These are phyloP conservation scores for Apis cerana DNA, from an alignment of 1,140 invertebrate species.

Conservation along the genomic window DNA sequence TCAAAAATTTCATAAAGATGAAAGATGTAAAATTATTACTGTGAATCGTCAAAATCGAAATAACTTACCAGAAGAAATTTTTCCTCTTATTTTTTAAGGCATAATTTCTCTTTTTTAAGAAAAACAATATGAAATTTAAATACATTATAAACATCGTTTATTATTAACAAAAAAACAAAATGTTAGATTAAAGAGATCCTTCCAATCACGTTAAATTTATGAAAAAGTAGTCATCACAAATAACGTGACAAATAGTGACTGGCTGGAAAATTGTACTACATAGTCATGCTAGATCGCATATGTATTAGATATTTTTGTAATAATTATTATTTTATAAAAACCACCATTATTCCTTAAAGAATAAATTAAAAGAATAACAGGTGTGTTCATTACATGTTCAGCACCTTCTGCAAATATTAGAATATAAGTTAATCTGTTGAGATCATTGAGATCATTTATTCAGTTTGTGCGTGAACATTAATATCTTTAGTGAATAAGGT, in stretches of 20 bases:
- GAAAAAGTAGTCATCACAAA: slow-evolving; percentile 72
- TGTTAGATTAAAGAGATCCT: slow-evolving; percentile 68
- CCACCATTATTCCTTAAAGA: slow-evolving; percentile 68
- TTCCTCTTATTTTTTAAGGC: slow-evolving; percentile 39
- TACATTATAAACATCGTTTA: slow-evolving; percentile 76
- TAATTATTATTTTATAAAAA: slow-evolving; percentile 61
- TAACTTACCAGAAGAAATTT: slow-evolving; percentile 59
- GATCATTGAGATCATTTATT: slow-evolving; percentile 52
- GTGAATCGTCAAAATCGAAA: slow-evolving; percentile 64
- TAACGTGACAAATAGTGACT: slow-evolving; percentile 69
- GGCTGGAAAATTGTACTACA: slow-evolving; percentile 69
- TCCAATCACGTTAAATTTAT: slow-evolving; percentile 66
- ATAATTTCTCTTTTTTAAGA: neutral
- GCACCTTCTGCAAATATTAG: slow-evolving; percentile 33
- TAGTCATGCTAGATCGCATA: slow-evolving; percentile 66
- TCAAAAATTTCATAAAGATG: slow-evolving; percentile 56
- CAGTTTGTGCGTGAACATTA: slow-evolving; percentile 39
- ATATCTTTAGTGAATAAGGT: slow-evolving; percentile 62
- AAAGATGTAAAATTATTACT: slow-evolving; percentile 53
- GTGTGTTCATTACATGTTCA: slow-evolving; percentile 35
- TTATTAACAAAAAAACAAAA: slow-evolving; percentile 76
- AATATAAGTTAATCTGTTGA: slow-evolving; percentile 41
- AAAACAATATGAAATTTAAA: slow-evolving; percentile 46
- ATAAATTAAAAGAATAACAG: slow-evolving; percentile 45
- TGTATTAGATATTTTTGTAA: slow-evolving; percentile 60